A percentile compares a stretch with the other conserved stretches of the same genome.
Conservation (phyloP, 2,797 vertebrate genomes). For the Phrynocephalus vlangalii region DNA sequence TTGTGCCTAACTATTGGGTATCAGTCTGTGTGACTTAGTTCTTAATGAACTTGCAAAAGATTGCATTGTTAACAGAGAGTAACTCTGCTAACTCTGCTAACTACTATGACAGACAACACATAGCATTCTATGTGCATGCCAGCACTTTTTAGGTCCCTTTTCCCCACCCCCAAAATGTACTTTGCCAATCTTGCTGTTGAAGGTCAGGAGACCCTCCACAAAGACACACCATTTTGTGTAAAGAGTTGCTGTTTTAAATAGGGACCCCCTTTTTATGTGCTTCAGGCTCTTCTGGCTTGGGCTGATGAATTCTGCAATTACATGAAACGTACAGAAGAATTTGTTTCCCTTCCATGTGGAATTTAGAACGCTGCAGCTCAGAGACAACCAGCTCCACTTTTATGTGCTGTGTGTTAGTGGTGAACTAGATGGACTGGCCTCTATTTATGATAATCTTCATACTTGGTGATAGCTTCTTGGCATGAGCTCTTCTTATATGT, state of each 20-base stretch:
- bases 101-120: not conserved
- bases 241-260: not conserved
- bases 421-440: not conserved
- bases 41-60: not conserved
- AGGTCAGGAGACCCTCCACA: not conserved
- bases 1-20: too few relatives aligned
- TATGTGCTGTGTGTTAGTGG: not conserved
- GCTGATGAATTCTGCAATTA: not conserved
- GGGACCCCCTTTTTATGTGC: too few relatives aligned
- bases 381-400: not conserved
- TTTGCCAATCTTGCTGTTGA: not conserved
- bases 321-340: not conserved
- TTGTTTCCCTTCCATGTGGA: not conserved
- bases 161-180: slow-evolving; percentile 6
- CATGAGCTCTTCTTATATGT: slow-evolving; percentile 30
- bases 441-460: not conserved
- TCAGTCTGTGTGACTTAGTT: too few relatives aligned
- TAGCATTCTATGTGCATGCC: not conserved
- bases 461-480: slow-evolving; percentile 30
- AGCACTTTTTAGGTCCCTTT: not conserved
- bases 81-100: too few relatives aligned
- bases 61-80: too few relatives aligned
- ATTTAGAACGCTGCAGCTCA: not conserved
- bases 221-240: not conserved
- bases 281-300: not conserved